These are phyloP conservation scores for Gorsachius magnificus DNA, from an alignment of 2,797 vertebrate species.

Conservation along the genomic window DNA sequence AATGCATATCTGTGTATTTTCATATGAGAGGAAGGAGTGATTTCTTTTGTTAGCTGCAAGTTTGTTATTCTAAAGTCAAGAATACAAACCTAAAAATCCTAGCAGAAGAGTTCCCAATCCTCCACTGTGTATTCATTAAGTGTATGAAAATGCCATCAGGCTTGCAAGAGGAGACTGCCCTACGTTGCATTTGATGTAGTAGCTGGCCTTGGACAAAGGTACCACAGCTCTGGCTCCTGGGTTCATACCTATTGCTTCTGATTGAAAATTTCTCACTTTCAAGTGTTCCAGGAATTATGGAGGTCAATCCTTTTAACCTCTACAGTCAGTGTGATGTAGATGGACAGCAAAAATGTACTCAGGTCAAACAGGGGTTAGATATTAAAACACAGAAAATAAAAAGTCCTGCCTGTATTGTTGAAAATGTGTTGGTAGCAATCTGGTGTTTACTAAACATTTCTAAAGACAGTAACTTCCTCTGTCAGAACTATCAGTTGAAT, in stretches of 20 bases:
- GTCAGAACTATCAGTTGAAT: neutral
- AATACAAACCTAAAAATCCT: neutral
- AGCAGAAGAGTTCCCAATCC: neutral
- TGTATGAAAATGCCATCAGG: neutral
- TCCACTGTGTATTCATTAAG: neutral
- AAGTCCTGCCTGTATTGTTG: neutral
- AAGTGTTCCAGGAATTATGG: neutral
- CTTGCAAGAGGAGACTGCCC: neutral
- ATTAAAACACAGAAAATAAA: neutral
- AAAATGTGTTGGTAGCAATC: neutral
- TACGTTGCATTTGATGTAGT: neutral
- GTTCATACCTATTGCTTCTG: neutral
- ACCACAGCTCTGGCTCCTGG: neutral
- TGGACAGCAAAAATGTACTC: neutral
- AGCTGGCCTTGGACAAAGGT: neutral
- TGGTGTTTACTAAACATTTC: neutral
- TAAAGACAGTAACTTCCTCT: neutral
- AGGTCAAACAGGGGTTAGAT: neutral
- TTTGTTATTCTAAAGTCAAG: neutral
- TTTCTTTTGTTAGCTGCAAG: neutral
- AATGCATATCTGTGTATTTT: neutral
- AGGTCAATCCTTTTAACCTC: neutral
- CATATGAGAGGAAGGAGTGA: neutral
- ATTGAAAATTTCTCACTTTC: neutral
- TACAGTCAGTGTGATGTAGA: neutral